Evolutionary conservation across 1,140 invertebrate species (phyloP).

Genomic region (Condylostylus longicornis): DNA sequence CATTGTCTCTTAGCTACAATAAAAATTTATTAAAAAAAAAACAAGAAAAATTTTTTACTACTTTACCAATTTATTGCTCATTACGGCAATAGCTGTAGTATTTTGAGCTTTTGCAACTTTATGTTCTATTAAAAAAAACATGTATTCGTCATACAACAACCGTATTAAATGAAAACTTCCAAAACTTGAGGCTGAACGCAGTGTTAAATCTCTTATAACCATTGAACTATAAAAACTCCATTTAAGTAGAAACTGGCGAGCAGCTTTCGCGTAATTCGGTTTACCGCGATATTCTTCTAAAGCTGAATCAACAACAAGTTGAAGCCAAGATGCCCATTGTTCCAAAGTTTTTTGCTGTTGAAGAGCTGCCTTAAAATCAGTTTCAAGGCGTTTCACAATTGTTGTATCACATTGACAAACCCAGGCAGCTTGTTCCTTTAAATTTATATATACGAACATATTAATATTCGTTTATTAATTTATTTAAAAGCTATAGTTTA

Average conservation of each 20-base stretch:
- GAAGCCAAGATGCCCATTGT: conserved; percentile 95
- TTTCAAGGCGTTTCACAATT: conserved; percentile 73
- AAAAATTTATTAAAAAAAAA: neutral
- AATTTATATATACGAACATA: neutral
- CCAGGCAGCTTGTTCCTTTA: conserved; percentile 73
- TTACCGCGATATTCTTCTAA: conserved; percentile 77
- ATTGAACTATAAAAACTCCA: conserved; percentile 99
- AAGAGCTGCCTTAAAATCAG: conserved; percentile 86
- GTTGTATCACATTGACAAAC: conserved; percentile 87
- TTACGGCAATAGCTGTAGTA: conserved; percentile 87
- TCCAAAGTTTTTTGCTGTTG: conserved; percentile 87
- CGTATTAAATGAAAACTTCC: conserved; percentile 98
- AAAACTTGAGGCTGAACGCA: conserved; percentile 92
- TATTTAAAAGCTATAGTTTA: conserved; percentile 19
- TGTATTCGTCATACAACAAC: conserved; percentile 95
- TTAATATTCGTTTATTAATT: neutral
- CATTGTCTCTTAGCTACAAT: conserved; percentile 25
- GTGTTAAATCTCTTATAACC: conserved; percentile 87
- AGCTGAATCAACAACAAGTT: conserved; percentile 74
- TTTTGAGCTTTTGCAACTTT: conserved; percentile 82
- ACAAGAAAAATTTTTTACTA: neutral
- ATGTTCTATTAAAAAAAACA: conserved; percentile 97
- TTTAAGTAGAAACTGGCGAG: conserved; percentile 87
- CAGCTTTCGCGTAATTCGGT: conserved; percentile 75
- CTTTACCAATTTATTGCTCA: conserved; percentile 37